Base-by-base conservation (phyloP, 2,888 invertebrate species). In the Coenonympha glycerion region DNA sequence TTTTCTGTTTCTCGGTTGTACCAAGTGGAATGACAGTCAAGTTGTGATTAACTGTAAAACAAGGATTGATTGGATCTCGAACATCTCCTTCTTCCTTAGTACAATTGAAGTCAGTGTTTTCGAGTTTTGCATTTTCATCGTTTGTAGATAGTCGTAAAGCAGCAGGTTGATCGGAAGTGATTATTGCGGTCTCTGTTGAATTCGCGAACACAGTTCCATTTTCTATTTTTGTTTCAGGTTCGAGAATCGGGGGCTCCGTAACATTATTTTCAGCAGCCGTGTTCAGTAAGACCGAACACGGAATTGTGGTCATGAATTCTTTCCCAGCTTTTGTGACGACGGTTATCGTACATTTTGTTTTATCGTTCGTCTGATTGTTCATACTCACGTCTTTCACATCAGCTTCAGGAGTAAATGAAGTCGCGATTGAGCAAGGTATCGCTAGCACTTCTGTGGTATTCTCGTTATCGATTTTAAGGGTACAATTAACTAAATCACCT, bases 351-450 rank as follows among this genome's bases (percentile, higher is more conserved):
- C 88, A 88, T 65, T 85, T 85, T 2, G 87, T 86, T 39, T 69
- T 77, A 56, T 85, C 82, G 4, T 67, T 64, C 22, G 68, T 57
- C 49, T 71, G 72, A 30, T 73, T 67, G 31, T 64, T 66, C 34
- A 61, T 58, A 48, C 68, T 66, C 6, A 69, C 59, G 30, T 79
- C 75, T 61, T 86, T 83, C 3, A 84, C 71, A 54, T 84, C 76
- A 33, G 85, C 79, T 22, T 87, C 80, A 4, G 87, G 87, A 5
- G 80, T 75, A 61, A 88, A 88, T 1, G 88, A 88, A 18, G 88
- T 84, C 39, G 88, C 88, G 15, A 88, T 87, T 16, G 87, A 76
- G 64, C 88, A 88, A 6, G 88, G 88, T 63, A 88, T 87, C 2
- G 79, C 82, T 16, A 87, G 65, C 9, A 88, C 72, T 71, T 88